Percentiles rank a stretch among this genome's conserved stretches.
Evolutionary conservation across 2,113 vertebrate genomes (phyloP).

Genomic region (Anoura caudifer): DNA sequence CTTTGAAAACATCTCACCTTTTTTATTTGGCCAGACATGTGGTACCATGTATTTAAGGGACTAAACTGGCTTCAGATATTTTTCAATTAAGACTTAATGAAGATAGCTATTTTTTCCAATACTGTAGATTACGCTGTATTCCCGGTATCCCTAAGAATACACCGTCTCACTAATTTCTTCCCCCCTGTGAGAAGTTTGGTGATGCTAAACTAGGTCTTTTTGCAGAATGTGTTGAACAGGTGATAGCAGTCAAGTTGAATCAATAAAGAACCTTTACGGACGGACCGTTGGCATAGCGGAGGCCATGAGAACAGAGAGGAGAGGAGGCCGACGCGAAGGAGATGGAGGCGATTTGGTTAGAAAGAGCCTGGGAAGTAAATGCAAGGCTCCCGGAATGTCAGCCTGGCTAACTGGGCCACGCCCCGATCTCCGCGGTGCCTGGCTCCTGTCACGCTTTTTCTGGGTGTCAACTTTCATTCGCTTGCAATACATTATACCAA

Average conservation of each 20-base stretch:
- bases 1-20: neutral
- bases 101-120: neutral
- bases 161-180: neutral
- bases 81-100: neutral
- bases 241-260: neutral
- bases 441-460: neutral
- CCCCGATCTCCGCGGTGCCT: neutral
- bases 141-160: neutral
- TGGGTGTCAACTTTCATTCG: neutral
- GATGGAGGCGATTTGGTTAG: neutral
- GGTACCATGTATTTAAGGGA: neutral
- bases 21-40: neutral
- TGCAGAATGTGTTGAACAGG: neutral
- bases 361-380: neutral
- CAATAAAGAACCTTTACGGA: neutral
- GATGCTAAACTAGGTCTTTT: neutral
- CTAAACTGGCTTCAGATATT: neutral
- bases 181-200: neutral
- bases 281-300: neutral
- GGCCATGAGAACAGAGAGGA: neutral
- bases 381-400: rapidly evolving
- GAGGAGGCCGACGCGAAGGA: too few species aligned
- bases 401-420: rapidly evolving
- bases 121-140: neutral
- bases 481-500: neutral